Conservation (phyloP, 2,797 vertebrate genomes). For the Streptopelia turtur region DNA sequence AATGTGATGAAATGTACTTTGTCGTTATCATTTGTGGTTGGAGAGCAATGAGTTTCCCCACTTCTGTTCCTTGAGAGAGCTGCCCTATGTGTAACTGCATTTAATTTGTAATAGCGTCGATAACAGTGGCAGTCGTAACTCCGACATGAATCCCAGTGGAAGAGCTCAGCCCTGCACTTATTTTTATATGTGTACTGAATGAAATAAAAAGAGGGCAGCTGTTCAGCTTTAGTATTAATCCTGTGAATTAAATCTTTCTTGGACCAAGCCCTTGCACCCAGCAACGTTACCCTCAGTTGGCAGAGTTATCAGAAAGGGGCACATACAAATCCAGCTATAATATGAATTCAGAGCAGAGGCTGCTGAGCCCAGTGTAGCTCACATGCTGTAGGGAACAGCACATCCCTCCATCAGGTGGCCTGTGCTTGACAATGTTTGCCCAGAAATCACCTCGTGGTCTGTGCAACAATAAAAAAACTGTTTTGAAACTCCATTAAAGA, state of each 20-base stretch:
- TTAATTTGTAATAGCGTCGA: background rate
- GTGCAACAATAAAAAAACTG: background rate
- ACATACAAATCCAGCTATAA: background rate
- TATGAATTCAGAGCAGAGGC: background rate
- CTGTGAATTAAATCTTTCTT: background rate
- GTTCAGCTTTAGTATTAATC: background rate
- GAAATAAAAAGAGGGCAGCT: background rate
- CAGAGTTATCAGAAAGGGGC: background rate
- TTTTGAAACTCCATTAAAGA: background rate
- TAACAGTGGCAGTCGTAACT: fast-evolving
- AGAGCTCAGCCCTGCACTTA: background rate
- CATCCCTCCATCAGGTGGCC: background rate
- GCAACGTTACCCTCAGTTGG: background rate
- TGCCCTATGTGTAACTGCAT: fast-evolving
- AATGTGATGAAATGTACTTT: background rate
- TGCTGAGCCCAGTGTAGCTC: background rate
- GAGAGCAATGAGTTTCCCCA: background rate
- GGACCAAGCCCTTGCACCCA: background rate
- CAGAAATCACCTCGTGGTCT: background rate
- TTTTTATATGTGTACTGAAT: background rate
- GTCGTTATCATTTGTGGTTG: background rate
- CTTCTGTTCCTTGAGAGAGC: background rate
- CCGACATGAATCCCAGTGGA: background rate
- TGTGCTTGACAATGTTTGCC: background rate
- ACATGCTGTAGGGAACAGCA: background rate